phyloP scores from a whole-genome alignment of 2,797 vertebrate genomes.

The Girardinus metallicus region DNA sequence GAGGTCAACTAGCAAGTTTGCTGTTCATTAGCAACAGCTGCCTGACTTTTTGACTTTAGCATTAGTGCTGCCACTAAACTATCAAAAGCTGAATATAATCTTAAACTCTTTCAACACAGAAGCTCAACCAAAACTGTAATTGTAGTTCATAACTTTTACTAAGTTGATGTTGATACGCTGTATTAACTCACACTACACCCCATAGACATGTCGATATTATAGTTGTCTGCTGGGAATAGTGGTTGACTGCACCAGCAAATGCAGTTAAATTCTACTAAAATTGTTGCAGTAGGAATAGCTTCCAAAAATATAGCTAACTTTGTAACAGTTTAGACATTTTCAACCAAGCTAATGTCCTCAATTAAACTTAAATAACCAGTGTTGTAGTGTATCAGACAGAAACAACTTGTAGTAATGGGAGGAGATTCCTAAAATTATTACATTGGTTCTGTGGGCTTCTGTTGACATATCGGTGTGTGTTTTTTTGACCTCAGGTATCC shows the following conservation, averaged over 20 bases:
- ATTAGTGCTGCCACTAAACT: not conserved
- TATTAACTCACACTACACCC: not conserved
- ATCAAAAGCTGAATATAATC: not conserved
- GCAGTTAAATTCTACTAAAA: not conserved
- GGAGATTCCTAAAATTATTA: constrained; percentile 8
- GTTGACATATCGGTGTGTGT: constrained; percentile 55
- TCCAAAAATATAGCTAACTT: not conserved
- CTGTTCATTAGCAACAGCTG: not conserved
- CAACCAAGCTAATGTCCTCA: not conserved
- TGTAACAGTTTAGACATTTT: not conserved
- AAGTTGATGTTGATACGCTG: not conserved
- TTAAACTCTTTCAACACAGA: not conserved
- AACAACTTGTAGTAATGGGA: constrained; percentile 10
- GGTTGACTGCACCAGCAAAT: not conserved
- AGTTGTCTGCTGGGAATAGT: not conserved
- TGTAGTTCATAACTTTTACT: not conserved
- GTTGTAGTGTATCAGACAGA: not conserved
- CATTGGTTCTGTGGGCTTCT: constrained; percentile 34
- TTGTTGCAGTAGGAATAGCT: not conserved
- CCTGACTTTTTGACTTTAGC: not conserved
- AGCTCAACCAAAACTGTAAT: not conserved
- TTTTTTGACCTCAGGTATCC: constrained; percentile 86
- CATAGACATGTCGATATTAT: not conserved
- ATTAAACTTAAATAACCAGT: not conserved
- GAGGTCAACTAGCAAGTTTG: not conserved